These are phyloP conservation scores for rabbit (Oryctolagus cuniculus) DNA, from an alignment of 2,113 vertebrate species.

Conservation along the genomic window DNA sequence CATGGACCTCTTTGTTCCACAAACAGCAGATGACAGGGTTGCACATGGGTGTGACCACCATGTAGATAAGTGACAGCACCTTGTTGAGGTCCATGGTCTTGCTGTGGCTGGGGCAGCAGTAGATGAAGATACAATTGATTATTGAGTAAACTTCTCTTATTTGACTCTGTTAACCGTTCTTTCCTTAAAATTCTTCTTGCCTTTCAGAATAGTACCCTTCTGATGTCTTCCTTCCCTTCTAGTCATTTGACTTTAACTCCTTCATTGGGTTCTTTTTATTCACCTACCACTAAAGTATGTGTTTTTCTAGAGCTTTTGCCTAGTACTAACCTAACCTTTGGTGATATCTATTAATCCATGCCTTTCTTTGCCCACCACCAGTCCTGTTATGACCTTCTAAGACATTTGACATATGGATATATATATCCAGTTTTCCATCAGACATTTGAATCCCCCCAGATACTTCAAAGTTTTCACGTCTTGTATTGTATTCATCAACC, in stretches of 20 bases:
- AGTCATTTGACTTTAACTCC: neutral
- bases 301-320: neutral
- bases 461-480: neutral
- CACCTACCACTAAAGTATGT: neutral
- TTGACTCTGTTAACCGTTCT: neutral
- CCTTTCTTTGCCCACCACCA: neutral
- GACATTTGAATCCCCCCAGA: slow-evolving; percentile 16
- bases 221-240: neutral
- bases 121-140: slow-evolving; percentile 49
- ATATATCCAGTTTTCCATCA: neutral
- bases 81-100: slow-evolving; percentile 70
- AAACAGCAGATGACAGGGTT: slow-evolving; percentile 74
- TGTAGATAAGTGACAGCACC: slow-evolving; percentile 73
- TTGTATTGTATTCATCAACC: neutral
- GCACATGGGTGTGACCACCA: slow-evolving; percentile 64
- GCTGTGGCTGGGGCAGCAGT: slow-evolving; percentile 39
- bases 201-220: neutral
- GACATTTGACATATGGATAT: neutral
- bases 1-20: slow-evolving; percentile 65
- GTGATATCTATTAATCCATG: neutral
- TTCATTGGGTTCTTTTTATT: neutral
- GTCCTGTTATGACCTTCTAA: neutral
- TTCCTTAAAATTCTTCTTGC: slow-evolving; percentile 4
- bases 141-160: neutral
- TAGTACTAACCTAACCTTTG: neutral